A percentile compares a stretch with the other conserved stretches of the same genome.
phyloP scores from a whole-genome alignment of 2,113 vertebrate species.

The Rhinoptilus africanus region DNA sequence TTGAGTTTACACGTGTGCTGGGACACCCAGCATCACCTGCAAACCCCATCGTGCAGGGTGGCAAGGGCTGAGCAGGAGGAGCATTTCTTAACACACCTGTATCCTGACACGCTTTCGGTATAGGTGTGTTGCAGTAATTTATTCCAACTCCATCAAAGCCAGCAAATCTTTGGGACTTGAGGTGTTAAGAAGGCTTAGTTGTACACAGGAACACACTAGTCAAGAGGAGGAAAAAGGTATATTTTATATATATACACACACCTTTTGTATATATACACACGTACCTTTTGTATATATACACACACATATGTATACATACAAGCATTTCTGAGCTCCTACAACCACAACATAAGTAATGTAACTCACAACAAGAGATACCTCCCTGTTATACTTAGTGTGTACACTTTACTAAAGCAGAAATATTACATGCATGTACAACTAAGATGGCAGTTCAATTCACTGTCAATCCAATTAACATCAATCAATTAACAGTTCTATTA shows the following conservation, averaged over 20 bases:
- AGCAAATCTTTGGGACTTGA: not conserved
- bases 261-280: fast-evolving
- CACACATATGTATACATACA: fast-evolving
- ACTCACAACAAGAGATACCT: not conserved
- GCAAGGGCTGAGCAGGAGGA: not conserved
- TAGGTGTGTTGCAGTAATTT: fast-evolving
- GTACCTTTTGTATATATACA: not conserved
- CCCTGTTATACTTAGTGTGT: not conserved
- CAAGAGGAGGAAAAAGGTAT: not conserved
- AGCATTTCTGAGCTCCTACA: not conserved
- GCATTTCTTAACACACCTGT: fast-evolving
- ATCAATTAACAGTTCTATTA: not conserved
- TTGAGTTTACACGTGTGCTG: fast-evolving
- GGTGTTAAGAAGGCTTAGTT: not conserved
- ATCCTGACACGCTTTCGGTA: not conserved
- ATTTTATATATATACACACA: fast-evolving
- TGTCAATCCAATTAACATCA: not conserved
- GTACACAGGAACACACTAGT: not conserved
- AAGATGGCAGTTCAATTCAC: not conserved
- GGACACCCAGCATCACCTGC: not conserved
- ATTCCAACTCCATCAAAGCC: not conserved
- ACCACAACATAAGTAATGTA: not conserved
- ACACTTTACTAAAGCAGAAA: too few relatives aligned
- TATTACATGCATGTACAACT: fast-evolving
- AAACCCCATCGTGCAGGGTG: fast-evolving